phyloP scores from a whole-genome alignment of 2,113 vertebrate genomes.

The Deroptyus accipitrinus region DNA sequence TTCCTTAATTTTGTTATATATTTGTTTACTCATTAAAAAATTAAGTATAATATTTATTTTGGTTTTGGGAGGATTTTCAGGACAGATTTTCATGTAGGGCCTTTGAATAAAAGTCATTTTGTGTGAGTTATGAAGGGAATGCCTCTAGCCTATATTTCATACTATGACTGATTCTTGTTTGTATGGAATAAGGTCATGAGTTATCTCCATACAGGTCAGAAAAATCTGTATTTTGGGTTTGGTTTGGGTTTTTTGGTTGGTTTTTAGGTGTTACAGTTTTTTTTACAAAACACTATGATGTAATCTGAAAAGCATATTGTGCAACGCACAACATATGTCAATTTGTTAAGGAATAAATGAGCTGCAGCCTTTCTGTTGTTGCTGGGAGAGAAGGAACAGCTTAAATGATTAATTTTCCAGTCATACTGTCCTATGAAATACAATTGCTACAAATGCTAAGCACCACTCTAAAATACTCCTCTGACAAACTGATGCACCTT shows the following conservation, averaged over 20 bases:
- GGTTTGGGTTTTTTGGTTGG: background rate
- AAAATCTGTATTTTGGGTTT: background rate
- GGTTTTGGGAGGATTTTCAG: background rate
- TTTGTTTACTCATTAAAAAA: background rate
- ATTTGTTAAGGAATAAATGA: background rate
- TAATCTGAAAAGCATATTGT: background rate
- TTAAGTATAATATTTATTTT: background rate
- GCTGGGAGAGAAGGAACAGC: background rate
- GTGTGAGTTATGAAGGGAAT: background rate
- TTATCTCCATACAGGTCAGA: background rate
- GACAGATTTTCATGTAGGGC: background rate
- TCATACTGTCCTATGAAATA: background rate
- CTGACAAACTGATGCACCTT: background rate
- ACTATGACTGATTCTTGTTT: background rate
- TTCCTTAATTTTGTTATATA: background rate
- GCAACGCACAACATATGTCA: background rate
- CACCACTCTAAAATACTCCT: background rate
- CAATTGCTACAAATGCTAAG: background rate
- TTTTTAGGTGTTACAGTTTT: background rate
- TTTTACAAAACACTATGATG: background rate
- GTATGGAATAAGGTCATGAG: background rate
- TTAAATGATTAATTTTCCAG: background rate
- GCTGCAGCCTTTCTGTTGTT: background rate
- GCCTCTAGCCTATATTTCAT: background rate
- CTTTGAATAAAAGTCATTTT: background rate